Percentiles rank a stretch among this genome's conserved stretches.
Conservation (phyloP, 1,140 invertebrate genomes). For the Megalopta genalis region DNA sequence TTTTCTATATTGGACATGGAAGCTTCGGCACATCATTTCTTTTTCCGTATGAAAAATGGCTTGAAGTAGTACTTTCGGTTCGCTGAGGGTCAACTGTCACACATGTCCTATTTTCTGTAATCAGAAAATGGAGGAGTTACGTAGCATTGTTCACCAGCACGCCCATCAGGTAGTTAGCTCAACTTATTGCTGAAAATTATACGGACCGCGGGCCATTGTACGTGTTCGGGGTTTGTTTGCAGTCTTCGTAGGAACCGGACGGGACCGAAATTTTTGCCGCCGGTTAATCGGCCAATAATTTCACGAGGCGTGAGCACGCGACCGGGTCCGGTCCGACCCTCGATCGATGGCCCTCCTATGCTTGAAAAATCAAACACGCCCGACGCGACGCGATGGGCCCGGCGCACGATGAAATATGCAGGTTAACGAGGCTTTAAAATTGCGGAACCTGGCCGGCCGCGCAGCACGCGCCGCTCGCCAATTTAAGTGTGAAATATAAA, state of each 20-base stretch:
- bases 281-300: neutral
- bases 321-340: neutral
- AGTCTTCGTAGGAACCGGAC: neutral
- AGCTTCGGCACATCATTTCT: too few species aligned
- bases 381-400: neutral
- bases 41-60: too few species aligned
- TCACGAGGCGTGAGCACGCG: neutral
- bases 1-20: too few species aligned
- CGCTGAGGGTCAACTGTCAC: too few species aligned
- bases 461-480: neutral
- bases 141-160: too few species aligned
- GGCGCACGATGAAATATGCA: slow-evolving; percentile 27
- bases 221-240: neutral
- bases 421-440: slow-evolving; percentile 29
- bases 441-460: neutral
- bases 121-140: too few species aligned
- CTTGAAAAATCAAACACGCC: slow-evolving; percentile 25
- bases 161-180: too few species aligned
- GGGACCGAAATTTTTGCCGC: neutral
- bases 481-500: slow-evolving; percentile 36
- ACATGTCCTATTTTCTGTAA: too few species aligned
- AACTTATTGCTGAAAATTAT: too few species aligned
- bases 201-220: too few species aligned
- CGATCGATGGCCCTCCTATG: neutral
- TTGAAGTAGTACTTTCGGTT: too few species aligned